Conservation (phyloP, 1,140 invertebrate genomes). For the Thaumetopoea pityocampa region DNA sequence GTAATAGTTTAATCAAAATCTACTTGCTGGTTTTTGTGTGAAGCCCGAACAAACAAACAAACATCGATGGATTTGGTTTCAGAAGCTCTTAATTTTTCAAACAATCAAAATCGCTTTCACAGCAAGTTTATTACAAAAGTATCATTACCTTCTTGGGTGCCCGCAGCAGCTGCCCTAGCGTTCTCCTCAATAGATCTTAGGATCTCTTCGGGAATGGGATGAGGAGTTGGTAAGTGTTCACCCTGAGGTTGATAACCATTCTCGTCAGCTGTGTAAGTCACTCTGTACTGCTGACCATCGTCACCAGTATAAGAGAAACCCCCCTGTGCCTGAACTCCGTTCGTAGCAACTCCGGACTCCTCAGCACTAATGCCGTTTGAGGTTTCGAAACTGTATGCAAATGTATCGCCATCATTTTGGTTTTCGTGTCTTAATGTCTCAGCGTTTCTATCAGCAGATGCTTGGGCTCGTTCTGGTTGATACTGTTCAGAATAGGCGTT, state of each 20-base stretch:
- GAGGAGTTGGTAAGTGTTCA: constrained; percentile 68
- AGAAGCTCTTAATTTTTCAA: background rate
- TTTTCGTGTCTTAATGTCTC: constrained; percentile 53
- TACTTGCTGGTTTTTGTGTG: too few species aligned
- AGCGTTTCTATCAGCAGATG: constrained; percentile 47
- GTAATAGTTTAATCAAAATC: too few species aligned
- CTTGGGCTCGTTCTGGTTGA: constrained; percentile 51
- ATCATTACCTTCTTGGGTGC: constrained; percentile 61
- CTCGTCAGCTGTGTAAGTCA: constrained; percentile 88
- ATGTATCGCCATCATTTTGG: constrained; percentile 57
- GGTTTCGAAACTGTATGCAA: constrained; percentile 59
- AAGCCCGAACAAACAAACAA: too few species aligned
- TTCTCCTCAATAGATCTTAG: constrained; percentile 64
- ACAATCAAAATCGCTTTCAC: too few species aligned
- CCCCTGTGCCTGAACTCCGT: constrained; percentile 61
- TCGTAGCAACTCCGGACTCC: constrained; percentile 55
- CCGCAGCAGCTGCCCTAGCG: constrained; percentile 57
- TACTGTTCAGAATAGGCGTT: constrained; percentile 18
- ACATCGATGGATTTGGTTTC: too few species aligned
- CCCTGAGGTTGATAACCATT: constrained; percentile 81
- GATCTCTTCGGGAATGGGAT: constrained; percentile 68
- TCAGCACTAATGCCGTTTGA: constrained; percentile 67
- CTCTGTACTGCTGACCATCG: constrained; percentile 81
- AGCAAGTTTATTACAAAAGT: constrained; percentile 7
- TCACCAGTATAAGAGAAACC: constrained; percentile 73